Evolutionary conservation across 2,113 vertebrate genomes (phyloP), one percentile per base, ranked within the genome.

Genomic region (Sylvia atricapilla): DNA sequence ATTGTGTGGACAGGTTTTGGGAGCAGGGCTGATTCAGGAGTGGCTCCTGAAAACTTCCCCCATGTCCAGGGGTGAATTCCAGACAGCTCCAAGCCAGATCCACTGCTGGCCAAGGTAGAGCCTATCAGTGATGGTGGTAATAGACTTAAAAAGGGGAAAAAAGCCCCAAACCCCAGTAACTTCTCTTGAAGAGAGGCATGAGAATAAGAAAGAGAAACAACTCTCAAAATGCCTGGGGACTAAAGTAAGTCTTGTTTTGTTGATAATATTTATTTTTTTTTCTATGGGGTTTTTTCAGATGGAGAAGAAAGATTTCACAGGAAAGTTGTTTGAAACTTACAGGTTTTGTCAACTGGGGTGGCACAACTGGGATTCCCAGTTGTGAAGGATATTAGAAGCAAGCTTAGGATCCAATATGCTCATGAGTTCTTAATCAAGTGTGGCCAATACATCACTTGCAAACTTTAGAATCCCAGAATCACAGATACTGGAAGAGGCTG

Each of bases 271-370:
- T 15, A 19, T 15, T 41, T 62, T 35, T 6, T 37, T 56, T 52
- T 41, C 2, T 44, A 10, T 47, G 22, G 1, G 0, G 0, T 62
- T 63, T 39, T 72, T 74, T 15, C 28, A 9, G 6, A 21, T 31
- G 22, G 23, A 64, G 10, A 50, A 50, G 16, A 10, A 70, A 63
- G 6, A 14, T 49, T 88, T 85, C 15, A 35, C 6, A 46, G 35
- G 7, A 81, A 58, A 17, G 25, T 31, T n/a, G 30, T 27, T 87
- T 35, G 9, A 69, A 70, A 21, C 2, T 11, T 58, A 15, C 20
- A 63, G 8, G 22, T 56, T 89, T 81, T 75, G 35, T 47, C 31
- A 43, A 2, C 13, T 60, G 35, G 6, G 13, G 17, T 76, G 60
- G 5, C 41, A 69, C 4, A n/a, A 5, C 7, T 43, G 30, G 43